Percentiles rank a stretch among this genome's conserved stretches.
Evolutionary conservation across 2,888 invertebrate genomes (phyloP).

Genomic region (Tiliacea citrago): DNA sequence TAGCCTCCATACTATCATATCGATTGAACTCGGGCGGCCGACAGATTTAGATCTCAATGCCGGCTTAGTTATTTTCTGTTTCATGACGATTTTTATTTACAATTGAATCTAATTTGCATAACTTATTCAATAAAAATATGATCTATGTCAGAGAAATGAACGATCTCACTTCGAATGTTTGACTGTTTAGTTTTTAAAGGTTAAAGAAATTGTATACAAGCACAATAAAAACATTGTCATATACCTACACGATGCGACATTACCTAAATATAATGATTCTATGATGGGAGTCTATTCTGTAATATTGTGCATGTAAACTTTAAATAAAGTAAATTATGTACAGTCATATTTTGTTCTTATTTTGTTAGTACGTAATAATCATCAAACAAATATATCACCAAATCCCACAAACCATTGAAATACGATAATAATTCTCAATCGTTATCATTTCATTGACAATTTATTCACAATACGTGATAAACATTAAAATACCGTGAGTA

Average conservation of each 20-base stretch:
- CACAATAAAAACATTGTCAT: neutral
- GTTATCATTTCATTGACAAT: constrained; percentile 64
- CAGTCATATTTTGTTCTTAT: no score
- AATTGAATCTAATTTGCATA: constrained; percentile 11
- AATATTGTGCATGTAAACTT: no score
- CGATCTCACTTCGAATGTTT: neutral
- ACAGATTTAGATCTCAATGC: constrained; percentile 63
- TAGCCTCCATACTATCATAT: constrained; percentile 50
- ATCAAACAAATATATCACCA: constrained; percentile 28
- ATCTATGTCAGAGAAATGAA: neutral
- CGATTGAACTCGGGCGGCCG: constrained; percentile 57
- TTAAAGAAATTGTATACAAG: neutral
- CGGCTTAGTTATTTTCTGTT: constrained; percentile 12
- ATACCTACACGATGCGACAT: neutral
- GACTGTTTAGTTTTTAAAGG: neutral
- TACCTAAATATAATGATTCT: no score
- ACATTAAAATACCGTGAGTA: constrained; percentile 54
- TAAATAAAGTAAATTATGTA: neutral
- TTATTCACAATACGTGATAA: constrained; percentile 62
- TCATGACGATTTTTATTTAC: constrained; percentile 9
- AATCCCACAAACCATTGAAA: constrained; percentile 42
- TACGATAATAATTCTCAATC: constrained; percentile 46
- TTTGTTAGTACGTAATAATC: constrained; percentile 13
- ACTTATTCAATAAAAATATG: neutral
- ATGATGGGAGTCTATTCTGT: no score